These are phyloP conservation scores for Priocnemis perturbator DNA, from an alignment of 2,888 invertebrate genomes.

Conservation along the genomic window DNA sequence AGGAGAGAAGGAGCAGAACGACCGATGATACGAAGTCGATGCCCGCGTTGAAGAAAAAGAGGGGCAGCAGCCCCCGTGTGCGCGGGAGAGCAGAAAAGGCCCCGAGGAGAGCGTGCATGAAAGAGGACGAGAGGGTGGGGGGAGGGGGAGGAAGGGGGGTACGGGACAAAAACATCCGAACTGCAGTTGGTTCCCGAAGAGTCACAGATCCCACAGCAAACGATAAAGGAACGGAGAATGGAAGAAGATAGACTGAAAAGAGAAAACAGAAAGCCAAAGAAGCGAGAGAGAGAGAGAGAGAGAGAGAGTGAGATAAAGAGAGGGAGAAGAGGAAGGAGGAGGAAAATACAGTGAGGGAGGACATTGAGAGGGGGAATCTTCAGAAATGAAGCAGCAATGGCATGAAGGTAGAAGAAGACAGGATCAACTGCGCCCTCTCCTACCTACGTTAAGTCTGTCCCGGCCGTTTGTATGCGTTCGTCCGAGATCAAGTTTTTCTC, in stretches of 20 bases:
- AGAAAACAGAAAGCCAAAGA: slow-evolving; percentile 26
- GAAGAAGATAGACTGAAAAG: slow-evolving; percentile 24
- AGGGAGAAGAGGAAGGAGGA: slow-evolving; percentile 21
- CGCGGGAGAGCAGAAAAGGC: slow-evolving; percentile 1
- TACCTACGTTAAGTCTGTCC: slow-evolving; percentile 30
- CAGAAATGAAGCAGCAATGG: slow-evolving; percentile 58
- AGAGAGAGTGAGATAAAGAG: slow-evolving; percentile 27
- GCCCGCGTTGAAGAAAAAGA: slow-evolving; percentile 44
- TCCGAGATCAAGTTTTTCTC: slow-evolving; percentile 74
- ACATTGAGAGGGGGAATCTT: slow-evolving; percentile 50
- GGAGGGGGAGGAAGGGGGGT: slow-evolving; percentile 26
- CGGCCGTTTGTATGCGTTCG: slow-evolving; percentile 62
- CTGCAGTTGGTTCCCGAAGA: slow-evolving; percentile 60
- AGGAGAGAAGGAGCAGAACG: slow-evolving; percentile 19
- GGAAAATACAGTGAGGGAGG: slow-evolving; percentile 32
- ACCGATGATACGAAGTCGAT: slow-evolving; percentile 54
- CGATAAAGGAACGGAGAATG: slow-evolving; percentile 39
- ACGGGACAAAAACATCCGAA: slow-evolving; percentile 62
- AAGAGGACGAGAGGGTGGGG: slow-evolving; percentile 21
- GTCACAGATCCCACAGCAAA: slow-evolving; percentile 54
- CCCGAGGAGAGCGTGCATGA: background rate
- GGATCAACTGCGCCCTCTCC: slow-evolving; percentile 43
- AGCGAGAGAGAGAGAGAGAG: slow-evolving; percentile 23
- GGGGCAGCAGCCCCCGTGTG: background rate
- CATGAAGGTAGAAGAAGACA: slow-evolving; percentile 17